Evolutionary conservation across 2,113 vertebrate species (phyloP).

Genomic region (Campylomormyrus numenius): DNA sequence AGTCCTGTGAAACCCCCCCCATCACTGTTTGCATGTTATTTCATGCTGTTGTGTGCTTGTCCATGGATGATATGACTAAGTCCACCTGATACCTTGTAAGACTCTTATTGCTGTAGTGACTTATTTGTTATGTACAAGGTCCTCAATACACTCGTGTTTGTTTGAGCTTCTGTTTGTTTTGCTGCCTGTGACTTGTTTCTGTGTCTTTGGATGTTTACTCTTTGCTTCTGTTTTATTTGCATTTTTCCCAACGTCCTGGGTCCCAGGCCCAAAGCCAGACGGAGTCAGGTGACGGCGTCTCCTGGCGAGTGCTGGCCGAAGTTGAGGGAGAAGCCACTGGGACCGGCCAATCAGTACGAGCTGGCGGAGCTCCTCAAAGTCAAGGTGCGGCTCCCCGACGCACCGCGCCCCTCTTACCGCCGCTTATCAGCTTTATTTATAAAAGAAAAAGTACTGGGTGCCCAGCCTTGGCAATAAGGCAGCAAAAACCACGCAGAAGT

Average conservation of each 20-base stretch:
- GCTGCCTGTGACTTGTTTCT: not conserved
- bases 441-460: not conserved
- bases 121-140: not conserved
- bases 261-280: slow-evolving; percentile 70
- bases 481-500: not conserved
- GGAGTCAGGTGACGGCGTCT: slow-evolving; percentile 58
- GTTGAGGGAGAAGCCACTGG: slow-evolving; percentile 65
- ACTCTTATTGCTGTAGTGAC: not conserved
- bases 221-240: not conserved
- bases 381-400: slow-evolving; percentile 49
- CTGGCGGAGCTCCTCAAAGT: slow-evolving; percentile 62
- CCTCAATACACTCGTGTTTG: not conserved
- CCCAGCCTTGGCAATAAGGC: not conserved
- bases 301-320: slow-evolving; percentile 67
- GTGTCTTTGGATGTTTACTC: not conserved
- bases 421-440: not conserved
- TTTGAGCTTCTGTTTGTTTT: not conserved
- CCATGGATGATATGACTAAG: not conserved
- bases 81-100: not conserved
- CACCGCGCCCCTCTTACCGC: not conserved
- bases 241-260: not conserved
- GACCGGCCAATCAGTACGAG: slow-evolving; percentile 59
- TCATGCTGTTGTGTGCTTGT: not conserved
- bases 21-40: not conserved
- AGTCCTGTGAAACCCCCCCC: not conserved